phyloP scores from a whole-genome alignment of 2,113 vertebrate species.

The Apodemus speciosus region DNA sequence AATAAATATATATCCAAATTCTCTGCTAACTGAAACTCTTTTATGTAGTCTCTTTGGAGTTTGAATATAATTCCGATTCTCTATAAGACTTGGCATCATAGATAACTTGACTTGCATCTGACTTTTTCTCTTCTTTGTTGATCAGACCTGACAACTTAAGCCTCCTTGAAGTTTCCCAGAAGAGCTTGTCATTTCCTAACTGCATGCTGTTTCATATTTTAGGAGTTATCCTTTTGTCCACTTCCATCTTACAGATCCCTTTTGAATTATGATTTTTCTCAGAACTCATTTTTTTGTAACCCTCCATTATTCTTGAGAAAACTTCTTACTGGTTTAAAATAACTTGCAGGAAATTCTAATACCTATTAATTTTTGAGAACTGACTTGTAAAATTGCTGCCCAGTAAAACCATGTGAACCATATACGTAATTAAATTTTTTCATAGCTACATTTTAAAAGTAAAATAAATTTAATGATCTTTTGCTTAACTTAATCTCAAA shows the following conservation, averaged over 20 bases:
- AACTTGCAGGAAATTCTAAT: slow-evolving; percentile 24
- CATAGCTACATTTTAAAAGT: not conserved
- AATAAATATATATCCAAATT: not conserved
- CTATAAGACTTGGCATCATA: not conserved
- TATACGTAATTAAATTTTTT: not conserved
- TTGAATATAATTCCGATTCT: slow-evolving; percentile 6
- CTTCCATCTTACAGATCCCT: not conserved
- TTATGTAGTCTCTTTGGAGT: not conserved
- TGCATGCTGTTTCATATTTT: not conserved
- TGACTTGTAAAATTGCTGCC: slow-evolving; percentile 33
- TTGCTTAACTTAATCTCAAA: not conserved
- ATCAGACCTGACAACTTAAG: not conserved
- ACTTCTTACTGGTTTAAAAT: not conserved
- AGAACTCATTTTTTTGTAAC: not conserved
- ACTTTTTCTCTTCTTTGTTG: not conserved
- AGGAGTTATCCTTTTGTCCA: not conserved
- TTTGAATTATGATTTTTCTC: not conserved
- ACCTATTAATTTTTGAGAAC: slow-evolving; percentile 44
- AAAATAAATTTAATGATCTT: slow-evolving; percentile 13
- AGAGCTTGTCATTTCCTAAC: not conserved
- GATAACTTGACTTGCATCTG: not conserved
- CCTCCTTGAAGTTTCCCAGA: not conserved
- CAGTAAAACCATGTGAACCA: slow-evolving; percentile 43
- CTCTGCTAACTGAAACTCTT: not conserved
- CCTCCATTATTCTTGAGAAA: not conserved